Base-by-base conservation (phyloP, 92 coral and sea anemone species). In the Epizoanthus stellaris region DNA sequence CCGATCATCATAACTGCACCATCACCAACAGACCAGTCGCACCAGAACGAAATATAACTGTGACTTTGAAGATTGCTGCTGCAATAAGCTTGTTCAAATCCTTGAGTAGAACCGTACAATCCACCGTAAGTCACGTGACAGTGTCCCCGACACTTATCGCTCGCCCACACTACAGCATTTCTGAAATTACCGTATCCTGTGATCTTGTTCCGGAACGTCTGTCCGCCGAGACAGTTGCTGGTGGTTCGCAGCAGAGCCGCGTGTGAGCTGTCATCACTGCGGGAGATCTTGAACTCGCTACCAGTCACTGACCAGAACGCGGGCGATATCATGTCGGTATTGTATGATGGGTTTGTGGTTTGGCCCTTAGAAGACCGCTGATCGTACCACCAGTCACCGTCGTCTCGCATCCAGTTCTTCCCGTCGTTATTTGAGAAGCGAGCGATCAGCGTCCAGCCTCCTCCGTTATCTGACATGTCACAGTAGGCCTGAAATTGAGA, bases 341-440 rank as follows among this genome's bases (percentile, higher is more conserved):
- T 90, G 86, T 36, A 9, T 54, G 92, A 66, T 54, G 96, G 84
- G 45, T 76, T 84, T 38, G 93, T 67, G 43, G 68, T 61, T 72
- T 70, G 70, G 23, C 96, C 96, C 67, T 87, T 77, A 34, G 89
- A 21, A 36, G 89, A 52, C 39, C 82, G 73, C 59, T 77, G 53
- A 63, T 93, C 96, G 54, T 93, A 90, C 96, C 96, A 93, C 92
- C 90, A 93, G 54, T 39, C 43, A 8, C 92, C 96, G 73, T 81
- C 75, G 84, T 63, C 19, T 14, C 70, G 74, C 94, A 93, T 88
- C 96, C 96, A 93, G 90, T 85, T 88, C 62, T 23, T 59, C 49
- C 76, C n/a, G 58, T 90, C 96, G 54, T 70, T 65, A 73, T 93
- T 93, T 3, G 96, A 93, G 87, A 93, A 88, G 1, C 96, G 94